Evolutionary conservation across 2,113 vertebrate genomes (phyloP).

Genomic region (Gambusia affinis): DNA sequence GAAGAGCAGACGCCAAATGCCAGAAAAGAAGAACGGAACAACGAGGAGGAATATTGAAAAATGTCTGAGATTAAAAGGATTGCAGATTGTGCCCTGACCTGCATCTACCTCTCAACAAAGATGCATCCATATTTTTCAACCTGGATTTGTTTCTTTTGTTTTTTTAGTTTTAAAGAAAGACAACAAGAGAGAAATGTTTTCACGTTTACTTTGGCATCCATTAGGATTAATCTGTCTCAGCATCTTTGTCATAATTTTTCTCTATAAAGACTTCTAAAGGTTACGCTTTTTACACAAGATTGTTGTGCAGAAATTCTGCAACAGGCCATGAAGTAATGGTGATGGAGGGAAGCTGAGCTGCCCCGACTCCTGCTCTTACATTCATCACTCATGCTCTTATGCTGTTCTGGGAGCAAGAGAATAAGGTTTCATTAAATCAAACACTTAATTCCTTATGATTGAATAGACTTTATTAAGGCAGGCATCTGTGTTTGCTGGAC

Average conservation of each 20-base stretch:
- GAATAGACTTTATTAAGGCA: no score
- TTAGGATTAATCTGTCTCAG: neutral
- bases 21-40: conserved; percentile 34
- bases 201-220: conserved; percentile 4
- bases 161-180: conserved; percentile 10
- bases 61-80: conserved; percentile 59
- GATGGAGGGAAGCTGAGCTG: neutral
- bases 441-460: neutral
- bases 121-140: conserved; percentile 43
- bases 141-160: conserved; percentile 12
- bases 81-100: conserved; percentile 35
- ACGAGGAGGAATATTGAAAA: conserved; percentile 58
- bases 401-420: neutral
- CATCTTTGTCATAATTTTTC: neutral
- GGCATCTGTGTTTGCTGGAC: no score
- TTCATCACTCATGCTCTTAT: neutral
- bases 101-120: conserved; percentile 66
- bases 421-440: neutral
- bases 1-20: conserved; percentile 51
- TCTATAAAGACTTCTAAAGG: neutral
- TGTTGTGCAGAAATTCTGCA: neutral
- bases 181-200: neutral
- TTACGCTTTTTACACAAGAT: neutral
- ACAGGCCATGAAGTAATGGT: neutral
- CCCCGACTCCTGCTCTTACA: neutral